These are phyloP conservation scores for Tinea semifulvella DNA, from an alignment of 2,888 invertebrate genomes.

Conservation along the genomic window DNA sequence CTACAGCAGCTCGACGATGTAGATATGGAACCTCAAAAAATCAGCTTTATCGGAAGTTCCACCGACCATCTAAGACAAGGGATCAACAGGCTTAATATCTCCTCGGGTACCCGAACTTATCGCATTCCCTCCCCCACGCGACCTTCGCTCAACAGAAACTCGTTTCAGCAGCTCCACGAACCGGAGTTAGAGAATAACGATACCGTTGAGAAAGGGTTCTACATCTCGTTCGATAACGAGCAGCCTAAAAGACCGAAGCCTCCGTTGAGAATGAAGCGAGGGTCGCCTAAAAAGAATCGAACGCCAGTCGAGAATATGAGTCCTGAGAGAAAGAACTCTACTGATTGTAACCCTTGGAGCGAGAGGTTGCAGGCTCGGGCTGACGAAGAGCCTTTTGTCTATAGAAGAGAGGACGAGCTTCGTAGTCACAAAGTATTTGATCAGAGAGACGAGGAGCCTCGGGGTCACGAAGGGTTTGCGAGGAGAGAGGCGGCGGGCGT, in stretches of 20 bases:
- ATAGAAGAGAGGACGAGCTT: constrained; percentile 29
- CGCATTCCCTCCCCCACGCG: constrained; percentile 89
- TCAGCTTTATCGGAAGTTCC: constrained; percentile 86
- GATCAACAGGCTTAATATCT: constrained; percentile 82
- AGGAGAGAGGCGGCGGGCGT: constrained; percentile 6
- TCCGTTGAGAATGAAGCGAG: constrained; percentile 77
- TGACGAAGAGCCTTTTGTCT: constrained; percentile 30
- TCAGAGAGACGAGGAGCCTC: constrained; percentile 17
- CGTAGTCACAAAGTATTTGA: too few relatives aligned
- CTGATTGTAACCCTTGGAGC: constrained; percentile 27
- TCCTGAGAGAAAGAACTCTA: constrained; percentile 31
- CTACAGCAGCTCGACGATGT: constrained; percentile 72
- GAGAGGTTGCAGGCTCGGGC: constrained; percentile 28
- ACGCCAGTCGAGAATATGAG: constrained; percentile 34
- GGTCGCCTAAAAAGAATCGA: constrained; percentile 79
- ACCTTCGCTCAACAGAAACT: constrained; percentile 74
- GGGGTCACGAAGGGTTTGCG: background rate
- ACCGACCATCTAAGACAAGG: constrained; percentile 68
- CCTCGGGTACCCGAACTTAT: constrained; percentile 88
- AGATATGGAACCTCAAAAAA: constrained; percentile 94
- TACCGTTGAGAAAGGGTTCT: constrained; percentile 83
- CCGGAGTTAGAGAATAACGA: constrained; percentile 54
- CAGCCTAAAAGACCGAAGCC: constrained; percentile 91
- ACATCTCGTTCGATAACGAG: constrained; percentile 92
- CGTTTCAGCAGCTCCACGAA: constrained; percentile 69